Percentiles rank a stretch among this genome's conserved stretches.
Evolutionary conservation across 2,113 vertebrate genomes (phyloP).

Genomic region (Anarrhichthys ocellatus): DNA sequence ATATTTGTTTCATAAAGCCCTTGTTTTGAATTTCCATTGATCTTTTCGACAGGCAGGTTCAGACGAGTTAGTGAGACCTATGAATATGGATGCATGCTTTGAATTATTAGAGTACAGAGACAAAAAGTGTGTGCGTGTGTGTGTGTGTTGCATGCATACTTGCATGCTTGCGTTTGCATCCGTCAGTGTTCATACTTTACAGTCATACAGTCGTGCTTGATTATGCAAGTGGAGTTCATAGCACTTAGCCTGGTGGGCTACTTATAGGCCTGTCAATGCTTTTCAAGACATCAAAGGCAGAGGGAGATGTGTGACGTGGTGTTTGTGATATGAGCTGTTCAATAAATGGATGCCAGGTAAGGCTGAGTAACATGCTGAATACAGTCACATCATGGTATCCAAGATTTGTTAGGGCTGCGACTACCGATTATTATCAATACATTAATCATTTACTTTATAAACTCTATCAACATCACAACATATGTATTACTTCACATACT

Average conservation of each 20-base stretch:
- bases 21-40: conserved; percentile 71
- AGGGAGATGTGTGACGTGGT: conserved; percentile 39
- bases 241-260: conserved; percentile 67
- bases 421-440: background rate
- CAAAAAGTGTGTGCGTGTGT: conserved; percentile 7
- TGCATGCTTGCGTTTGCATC: conserved; percentile 43
- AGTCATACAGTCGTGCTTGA: conserved; percentile 56
- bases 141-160: background rate
- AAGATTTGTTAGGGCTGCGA: background rate
- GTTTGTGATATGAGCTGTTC: conserved; percentile 51
- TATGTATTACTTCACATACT: too few species aligned
- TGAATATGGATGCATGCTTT: conserved; percentile 76
- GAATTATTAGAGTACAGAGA: conserved; percentile 60
- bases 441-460: background rate
- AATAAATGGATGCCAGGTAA: conserved; percentile 61
- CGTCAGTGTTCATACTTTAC: conserved; percentile 52
- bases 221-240: conserved; percentile 71
- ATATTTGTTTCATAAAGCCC: conserved; percentile 55
- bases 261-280: conserved; percentile 55
- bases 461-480: too few species aligned
- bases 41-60: conserved; percentile 63
- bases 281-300: conserved; percentile 64
- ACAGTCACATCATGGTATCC: background rate
- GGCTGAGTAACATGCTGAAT: conserved; percentile 16
- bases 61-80: conserved; percentile 60